phyloP scores from a whole-genome alignment of 2,113 vertebrate species.

The Machaerirhynchus nigripectus region DNA sequence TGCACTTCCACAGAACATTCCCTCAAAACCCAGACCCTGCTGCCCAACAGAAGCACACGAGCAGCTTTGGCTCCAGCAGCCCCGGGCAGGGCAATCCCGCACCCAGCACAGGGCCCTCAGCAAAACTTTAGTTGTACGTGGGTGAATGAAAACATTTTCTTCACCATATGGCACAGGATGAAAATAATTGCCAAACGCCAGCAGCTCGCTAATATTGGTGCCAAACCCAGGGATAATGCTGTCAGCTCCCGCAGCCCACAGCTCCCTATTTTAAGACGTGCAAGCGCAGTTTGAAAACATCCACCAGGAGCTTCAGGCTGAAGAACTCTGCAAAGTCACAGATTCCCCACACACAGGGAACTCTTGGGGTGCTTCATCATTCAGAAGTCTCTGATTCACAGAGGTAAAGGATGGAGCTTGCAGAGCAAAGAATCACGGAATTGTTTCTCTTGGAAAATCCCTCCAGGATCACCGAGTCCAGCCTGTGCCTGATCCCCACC shows the following conservation, averaged over 20 bases:
- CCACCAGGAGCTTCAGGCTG: background rate
- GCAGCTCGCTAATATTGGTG: constrained; percentile 63
- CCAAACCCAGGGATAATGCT: constrained; percentile 55
- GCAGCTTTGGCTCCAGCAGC: background rate
- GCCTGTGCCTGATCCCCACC: accelerated
- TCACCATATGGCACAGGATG: constrained; percentile 58
- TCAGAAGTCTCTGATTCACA: background rate
- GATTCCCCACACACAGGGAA: background rate
- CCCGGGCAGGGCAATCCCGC: background rate
- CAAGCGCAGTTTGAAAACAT: constrained; percentile 56
- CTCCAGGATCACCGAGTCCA: accelerated
- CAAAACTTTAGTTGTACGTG: constrained; percentile 34
- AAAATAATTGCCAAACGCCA: constrained; percentile 68
- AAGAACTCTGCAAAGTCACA: background rate
- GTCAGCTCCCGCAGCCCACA: constrained; percentile 37
- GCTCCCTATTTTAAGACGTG: background rate
- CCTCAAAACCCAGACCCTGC: background rate
- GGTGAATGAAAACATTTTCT: constrained; percentile 73
- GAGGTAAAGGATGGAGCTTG: background rate
- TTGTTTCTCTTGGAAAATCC: background rate
- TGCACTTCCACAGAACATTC: accelerated
- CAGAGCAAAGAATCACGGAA: background rate
- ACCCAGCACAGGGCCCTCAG: background rate
- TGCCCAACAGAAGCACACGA: accelerated
- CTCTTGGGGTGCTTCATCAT: background rate